Evolutionary conservation across 2,888 invertebrate genomes (phyloP).

Genomic region (Camponotus fellah): DNA sequence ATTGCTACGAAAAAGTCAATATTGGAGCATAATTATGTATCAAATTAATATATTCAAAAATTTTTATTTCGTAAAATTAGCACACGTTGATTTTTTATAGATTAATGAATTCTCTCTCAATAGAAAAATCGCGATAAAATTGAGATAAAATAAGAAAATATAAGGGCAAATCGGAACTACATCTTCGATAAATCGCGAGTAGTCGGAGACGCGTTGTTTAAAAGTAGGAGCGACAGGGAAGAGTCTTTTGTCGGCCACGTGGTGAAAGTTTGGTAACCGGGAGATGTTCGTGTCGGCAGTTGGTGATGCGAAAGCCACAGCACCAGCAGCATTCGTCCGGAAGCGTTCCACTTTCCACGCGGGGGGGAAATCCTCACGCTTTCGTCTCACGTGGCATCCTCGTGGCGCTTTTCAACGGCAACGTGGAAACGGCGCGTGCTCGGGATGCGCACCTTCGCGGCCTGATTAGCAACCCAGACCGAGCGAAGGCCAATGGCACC

Average conservation of each 20-base stretch:
- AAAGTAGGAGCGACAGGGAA: neutral
- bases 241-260: conserved; percentile 30
- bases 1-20: neutral
- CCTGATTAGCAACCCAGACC: conserved; percentile 84
- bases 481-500: conserved; percentile 84
- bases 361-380: conserved; percentile 73
- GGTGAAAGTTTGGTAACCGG: conserved; percentile 65
- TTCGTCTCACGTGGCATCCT: conserved; percentile 82
- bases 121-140: neutral
- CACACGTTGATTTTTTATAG: neutral
- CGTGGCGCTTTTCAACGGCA: conserved; percentile 77
- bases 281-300: conserved; percentile 41
- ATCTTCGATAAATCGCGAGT: neutral
- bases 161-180: neutral
- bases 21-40: neutral
- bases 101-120: neutral
- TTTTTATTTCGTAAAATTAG: neutral
- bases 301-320: conserved; percentile 35
- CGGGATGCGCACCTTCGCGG: conserved; percentile 84
- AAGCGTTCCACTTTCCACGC: conserved; percentile 72
- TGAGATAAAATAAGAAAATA: neutral
- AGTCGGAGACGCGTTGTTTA: neutral
- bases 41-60: neutral
- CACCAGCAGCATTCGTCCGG: conserved; percentile 54
- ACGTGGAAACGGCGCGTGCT: conserved; percentile 82